phyloP scores from a whole-genome alignment of 2,888 invertebrate species.

The Chrysomela aeneicollis region DNA sequence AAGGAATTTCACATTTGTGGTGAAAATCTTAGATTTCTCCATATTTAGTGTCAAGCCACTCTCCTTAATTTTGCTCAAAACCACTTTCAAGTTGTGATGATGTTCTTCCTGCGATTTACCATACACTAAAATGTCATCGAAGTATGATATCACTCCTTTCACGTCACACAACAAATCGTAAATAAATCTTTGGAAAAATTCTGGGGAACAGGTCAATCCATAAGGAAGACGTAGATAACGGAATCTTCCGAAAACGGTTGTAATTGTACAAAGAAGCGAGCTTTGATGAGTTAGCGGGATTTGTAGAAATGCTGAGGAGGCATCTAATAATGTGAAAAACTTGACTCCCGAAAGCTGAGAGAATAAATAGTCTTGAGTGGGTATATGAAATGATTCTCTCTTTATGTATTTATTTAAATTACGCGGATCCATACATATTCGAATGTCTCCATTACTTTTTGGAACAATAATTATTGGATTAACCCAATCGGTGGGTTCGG shows the following conservation, averaged over 20 bases:
- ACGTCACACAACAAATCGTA: slow-evolving; percentile 12
- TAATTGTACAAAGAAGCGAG: slow-evolving; percentile 26
- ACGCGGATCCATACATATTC: slow-evolving; percentile 35
- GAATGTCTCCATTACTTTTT: slow-evolving; percentile 31
- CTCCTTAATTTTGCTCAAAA: no score
- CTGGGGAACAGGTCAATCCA: slow-evolving; percentile 15
- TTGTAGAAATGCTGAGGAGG: no score
- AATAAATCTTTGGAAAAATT: slow-evolving; percentile 24
- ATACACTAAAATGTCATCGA: no score
- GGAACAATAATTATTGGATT: slow-evolving; percentile 29
- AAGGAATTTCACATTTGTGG: no score
- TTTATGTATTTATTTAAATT: slow-evolving; percentile 23
- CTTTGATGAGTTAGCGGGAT: slow-evolving; percentile 32
- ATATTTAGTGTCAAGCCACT: no score
- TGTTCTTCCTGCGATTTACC: no score
- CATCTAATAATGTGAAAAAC: slow-evolving; percentile 26
- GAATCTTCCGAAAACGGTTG: slow-evolving; percentile 25
- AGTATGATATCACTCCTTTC: not conserved
- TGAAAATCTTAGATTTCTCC: no score
- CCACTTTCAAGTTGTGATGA: no score
- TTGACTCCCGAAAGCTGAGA: slow-evolving; percentile 21
- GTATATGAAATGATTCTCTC: slow-evolving; percentile 28
- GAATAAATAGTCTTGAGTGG: slow-evolving; percentile 26
- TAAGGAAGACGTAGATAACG: slow-evolving; percentile 22
- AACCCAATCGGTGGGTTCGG: slow-evolving; percentile 30